Conservation (phyloP, 2,888 invertebrate species). For the Teleiodes luculella region DNA sequence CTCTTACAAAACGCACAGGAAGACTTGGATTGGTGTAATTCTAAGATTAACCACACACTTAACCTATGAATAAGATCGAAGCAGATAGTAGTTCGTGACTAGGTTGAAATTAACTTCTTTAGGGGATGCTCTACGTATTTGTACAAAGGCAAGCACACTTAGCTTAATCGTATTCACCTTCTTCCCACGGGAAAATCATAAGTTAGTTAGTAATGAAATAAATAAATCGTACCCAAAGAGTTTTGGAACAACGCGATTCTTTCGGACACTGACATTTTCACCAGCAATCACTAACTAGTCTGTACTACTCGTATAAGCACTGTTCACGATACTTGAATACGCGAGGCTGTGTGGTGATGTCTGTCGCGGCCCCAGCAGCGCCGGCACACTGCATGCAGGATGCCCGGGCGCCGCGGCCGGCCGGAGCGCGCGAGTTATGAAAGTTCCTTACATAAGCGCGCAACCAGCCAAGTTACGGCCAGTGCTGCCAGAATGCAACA, state of each 20-base stretch:
- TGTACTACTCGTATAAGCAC: neutral
- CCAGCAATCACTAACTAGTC: neutral
- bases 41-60: too few relatives aligned
- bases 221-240: neutral
- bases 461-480: neutral
- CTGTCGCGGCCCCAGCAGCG: neutral
- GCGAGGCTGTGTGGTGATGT: too few relatives aligned
- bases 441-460: slow-evolving; percentile 11
- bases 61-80: too few relatives aligned
- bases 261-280: neutral
- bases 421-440: neutral
- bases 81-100: too few relatives aligned
- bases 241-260: neutral
- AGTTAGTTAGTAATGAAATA: neutral
- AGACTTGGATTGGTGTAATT: too few relatives aligned
- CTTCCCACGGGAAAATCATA: neutral
- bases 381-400: neutral
- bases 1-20: too few relatives aligned
- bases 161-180: too few relatives aligned
- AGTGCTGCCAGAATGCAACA: too few relatives aligned
- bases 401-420: slow-evolving; percentile 3
- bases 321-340: too few relatives aligned
- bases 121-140: too few relatives aligned
- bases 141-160: too few relatives aligned
- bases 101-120: too few relatives aligned